Conservation (phyloP, 2,888 invertebrate species). For the Caenorhabditis becei region DNA sequence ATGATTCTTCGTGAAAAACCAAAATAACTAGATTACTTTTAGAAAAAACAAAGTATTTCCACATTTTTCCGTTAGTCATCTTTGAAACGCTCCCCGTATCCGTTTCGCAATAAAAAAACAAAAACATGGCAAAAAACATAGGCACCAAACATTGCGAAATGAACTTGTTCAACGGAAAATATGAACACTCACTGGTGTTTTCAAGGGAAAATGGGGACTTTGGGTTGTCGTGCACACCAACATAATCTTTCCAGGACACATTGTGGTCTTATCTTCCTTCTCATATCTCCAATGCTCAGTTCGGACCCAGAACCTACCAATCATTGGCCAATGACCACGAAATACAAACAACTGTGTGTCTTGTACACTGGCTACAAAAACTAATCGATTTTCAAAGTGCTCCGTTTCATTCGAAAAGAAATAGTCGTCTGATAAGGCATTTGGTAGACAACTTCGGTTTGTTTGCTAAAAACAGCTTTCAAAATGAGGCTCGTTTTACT, state of each 20-base stretch:
- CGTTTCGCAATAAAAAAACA: slow-evolving; percentile 3
- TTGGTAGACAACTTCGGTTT: slow-evolving; percentile 28
- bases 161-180: background rate
- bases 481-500: slow-evolving; percentile 25
- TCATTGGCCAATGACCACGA: slow-evolving; percentile 17
- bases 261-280: slow-evolving; percentile 1
- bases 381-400: slow-evolving; percentile 54
- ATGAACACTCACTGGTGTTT: background rate
- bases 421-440: slow-evolving; percentile 28
- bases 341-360: slow-evolving; percentile 41
- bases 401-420: slow-evolving; percentile 29
- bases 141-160: slow-evolving; percentile 2
- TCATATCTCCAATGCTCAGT: background rate
- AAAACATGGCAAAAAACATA: background rate
- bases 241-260: background rate
- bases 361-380: slow-evolving; percentile 34
- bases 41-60: background rate
- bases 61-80: background rate
- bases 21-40: background rate
- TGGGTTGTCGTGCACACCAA: background rate
- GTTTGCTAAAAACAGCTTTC: slow-evolving; percentile 24
- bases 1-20: no score
- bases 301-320: background rate
- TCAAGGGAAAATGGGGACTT: background rate
- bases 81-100: background rate